Percentiles rank a stretch among this genome's conserved stretches.
Conservation (phyloP, 2,113 vertebrate species). For the Bombycilla garrulus region DNA sequence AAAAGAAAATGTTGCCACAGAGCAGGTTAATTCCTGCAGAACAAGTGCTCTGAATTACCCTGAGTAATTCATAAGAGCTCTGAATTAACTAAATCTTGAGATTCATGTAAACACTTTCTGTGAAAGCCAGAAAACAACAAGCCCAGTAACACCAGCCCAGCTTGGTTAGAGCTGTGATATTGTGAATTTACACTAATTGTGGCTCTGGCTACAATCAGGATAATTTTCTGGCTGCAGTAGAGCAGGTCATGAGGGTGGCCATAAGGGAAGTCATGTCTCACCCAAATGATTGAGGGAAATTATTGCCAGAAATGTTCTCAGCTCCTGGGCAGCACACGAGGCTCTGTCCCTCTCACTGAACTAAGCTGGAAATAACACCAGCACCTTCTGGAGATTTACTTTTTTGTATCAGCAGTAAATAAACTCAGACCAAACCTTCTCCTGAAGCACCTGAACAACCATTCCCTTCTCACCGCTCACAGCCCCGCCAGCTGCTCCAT, state of each 20-base stretch:
- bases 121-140: not conserved
- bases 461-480: no score
- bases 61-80: no score
- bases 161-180: not conserved
- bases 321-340: rapidly evolving
- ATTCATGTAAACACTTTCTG: not conserved
- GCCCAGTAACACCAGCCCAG: not conserved
- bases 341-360: not conserved
- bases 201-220: not conserved
- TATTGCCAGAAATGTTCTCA: rapidly evolving
- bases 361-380: not conserved
- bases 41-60: not conserved
- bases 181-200: not conserved
- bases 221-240: not conserved
- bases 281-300: not conserved
- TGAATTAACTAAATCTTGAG: not conserved
- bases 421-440: not conserved
- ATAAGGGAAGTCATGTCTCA: not conserved
- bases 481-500: rapidly evolving
- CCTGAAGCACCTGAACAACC: not conserved
- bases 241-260: not conserved
- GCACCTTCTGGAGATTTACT: not conserved
- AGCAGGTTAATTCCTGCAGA: not conserved
- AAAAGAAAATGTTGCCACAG: not conserved
- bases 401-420: not conserved